Base-by-base conservation (phyloP, 1,140 invertebrate genomes). In the Drosophila miranda region DNA sequence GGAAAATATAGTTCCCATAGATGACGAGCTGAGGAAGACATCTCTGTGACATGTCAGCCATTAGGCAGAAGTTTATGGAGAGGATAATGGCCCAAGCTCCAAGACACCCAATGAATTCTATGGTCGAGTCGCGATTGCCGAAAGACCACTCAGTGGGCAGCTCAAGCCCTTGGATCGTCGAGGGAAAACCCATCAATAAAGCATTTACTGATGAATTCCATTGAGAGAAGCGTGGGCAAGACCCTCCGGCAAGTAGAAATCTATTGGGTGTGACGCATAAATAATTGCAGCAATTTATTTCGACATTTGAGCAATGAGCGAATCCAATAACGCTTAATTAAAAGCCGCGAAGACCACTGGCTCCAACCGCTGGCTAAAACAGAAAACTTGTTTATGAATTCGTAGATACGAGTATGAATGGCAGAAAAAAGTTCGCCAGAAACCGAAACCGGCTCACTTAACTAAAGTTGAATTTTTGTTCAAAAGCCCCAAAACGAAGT, bases 181-280 rank as follows among this genome's bases (percentile, higher is more conserved):
- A 71, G 59, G 11, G 34, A 4, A 11, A 64, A 58, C 67, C 59
- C 67, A 75, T 75, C 67, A 64, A 75, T 71, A 71, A 54, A 78
- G 62, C 50, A 67, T 75, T 69, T 44, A 53, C 42, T 19, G 14
- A 41, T 28, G 23, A 42, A 60, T n/a, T n/a, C n/a, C n/a, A n/a
- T 52, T 42, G 49, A 54, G 43, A 42, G 23, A 52, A 66, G 21
- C 19, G 63, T 62, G 26, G 42, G 52, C 13, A 54, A 54, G 43
- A 41, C 38, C 62, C 66, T 51, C 21, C 1, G 67, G 67, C 66
- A 6, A 59, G 16, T 28, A 56, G 58, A 70, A 70, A 71, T 75
- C 80, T 75, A 79, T 83, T 83, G 75, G 79, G 79, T 82, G 79
- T 83, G 80, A 82, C 75, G 79, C 80, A 71, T 84, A 78, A 82